Evolutionary conservation across 2,797 vertebrate genomes (phyloP).

Genomic region (Hippopotamyrus pictus): DNA sequence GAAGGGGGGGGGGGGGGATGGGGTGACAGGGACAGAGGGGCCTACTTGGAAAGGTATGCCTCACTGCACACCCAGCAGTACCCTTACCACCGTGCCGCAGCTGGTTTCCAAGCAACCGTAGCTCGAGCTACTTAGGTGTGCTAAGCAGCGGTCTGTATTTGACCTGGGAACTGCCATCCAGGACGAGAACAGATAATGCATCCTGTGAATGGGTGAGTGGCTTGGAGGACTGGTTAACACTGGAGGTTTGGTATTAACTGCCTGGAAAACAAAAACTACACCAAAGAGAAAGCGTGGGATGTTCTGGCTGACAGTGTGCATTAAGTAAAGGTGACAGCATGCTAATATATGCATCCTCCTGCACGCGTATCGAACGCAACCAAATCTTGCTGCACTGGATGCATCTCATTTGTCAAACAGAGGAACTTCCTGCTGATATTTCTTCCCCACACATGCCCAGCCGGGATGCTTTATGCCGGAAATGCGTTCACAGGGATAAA

Average conservation of each 20-base stretch:
- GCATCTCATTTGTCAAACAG: slow-evolving; percentile 2
- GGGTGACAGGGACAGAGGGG: background rate
- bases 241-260: background rate
- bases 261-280: background rate
- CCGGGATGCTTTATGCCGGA: background rate
- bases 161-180: background rate
- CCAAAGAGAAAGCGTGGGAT: background rate
- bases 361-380: background rate
- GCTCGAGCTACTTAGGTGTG: background rate
- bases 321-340: background rate
- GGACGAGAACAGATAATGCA: background rate
- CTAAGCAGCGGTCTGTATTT: background rate
- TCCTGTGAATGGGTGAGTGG: background rate
- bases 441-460: background rate
- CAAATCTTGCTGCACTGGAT: background rate
- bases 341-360: background rate
- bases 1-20: background rate
- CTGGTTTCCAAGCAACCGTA: background rate
- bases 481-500: background rate
- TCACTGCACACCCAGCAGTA: background rate
- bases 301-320: background rate
- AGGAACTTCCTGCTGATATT: background rate
- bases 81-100: background rate
- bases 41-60: background rate
- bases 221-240: background rate